phyloP scores from a whole-genome alignment of 2,888 invertebrate genomes.

The Lasioglossum figueresi region DNA sequence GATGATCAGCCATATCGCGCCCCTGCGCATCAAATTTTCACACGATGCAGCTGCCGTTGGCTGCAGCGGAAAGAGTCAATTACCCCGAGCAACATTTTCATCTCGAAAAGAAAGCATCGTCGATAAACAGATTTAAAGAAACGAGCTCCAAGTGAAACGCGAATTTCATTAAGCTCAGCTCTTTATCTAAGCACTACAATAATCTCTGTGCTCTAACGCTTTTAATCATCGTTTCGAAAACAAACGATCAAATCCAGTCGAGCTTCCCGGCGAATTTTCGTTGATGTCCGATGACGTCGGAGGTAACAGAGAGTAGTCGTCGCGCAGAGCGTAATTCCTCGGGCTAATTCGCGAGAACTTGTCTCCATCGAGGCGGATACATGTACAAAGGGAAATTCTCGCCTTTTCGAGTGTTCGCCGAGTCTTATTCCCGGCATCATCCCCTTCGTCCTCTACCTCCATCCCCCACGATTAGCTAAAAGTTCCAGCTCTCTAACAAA shows the following conservation, averaged over 20 bases:
- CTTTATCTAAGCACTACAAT: background rate
- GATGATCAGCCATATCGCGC: background rate
- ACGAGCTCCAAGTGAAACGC: background rate
- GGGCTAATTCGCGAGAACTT: conserved; percentile 43
- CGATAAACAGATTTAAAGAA: background rate
- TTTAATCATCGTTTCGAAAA: background rate
- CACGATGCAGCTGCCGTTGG: background rate
- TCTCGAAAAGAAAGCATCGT: background rate
- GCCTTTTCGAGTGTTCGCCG: conserved; percentile 47
- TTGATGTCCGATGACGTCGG: conserved; percentile 6
- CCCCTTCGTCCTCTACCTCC: background rate
- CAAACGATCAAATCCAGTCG: background rate
- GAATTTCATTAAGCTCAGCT: background rate
- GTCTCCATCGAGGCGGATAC: conserved; percentile 35
- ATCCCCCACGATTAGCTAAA: conserved; percentile 61
- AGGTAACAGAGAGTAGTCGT: background rate
- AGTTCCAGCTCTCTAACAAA: conserved; percentile 62
- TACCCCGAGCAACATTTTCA: background rate
- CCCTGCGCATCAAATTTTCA: background rate
- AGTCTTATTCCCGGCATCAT: conserved; percentile 28
- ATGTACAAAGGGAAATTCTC: conserved; percentile 48
- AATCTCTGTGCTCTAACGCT: background rate
- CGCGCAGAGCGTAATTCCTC: conserved; percentile 25
- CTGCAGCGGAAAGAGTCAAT: background rate
- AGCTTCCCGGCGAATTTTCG: background rate